These are phyloP conservation scores for Ptychobarbus kaznakovi DNA, from an alignment of 2,797 vertebrate species.

Conservation along the genomic window DNA sequence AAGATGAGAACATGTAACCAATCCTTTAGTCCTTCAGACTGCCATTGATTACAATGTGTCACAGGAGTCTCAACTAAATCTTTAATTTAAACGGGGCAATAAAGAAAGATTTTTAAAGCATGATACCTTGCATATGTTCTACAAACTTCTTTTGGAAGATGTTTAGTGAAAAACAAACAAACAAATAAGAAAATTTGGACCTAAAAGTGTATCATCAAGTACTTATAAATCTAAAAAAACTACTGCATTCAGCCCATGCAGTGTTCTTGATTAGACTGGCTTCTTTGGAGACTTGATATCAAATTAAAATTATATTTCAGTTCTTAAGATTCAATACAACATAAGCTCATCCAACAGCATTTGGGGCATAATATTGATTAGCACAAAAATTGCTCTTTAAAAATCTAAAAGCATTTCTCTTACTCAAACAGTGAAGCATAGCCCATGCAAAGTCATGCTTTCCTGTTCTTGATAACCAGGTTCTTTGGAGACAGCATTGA, in stretches of 20 bases:
- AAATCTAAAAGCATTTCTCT: background rate
- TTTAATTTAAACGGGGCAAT: background rate
- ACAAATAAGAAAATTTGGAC: too few species aligned
- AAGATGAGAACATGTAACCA: conserved; percentile 11
- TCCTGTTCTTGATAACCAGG: too few species aligned
- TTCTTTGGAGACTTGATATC: background rate
- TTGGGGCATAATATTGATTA: background rate
- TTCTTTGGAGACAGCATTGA: too few species aligned
- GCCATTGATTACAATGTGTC: background rate
- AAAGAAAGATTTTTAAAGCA: background rate
- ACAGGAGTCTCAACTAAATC: background rate
- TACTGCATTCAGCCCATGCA: background rate
- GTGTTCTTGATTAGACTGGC: too few species aligned
- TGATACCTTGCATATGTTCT: background rate
- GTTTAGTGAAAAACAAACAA: background rate
- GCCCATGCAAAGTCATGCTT: too few species aligned
- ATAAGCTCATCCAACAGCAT: background rate
- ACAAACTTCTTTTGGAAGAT: background rate
- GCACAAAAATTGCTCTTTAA: background rate
- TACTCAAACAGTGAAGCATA: background rate
- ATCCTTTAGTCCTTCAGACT: conserved; percentile 6
- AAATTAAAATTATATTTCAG: background rate
- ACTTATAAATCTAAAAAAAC: background rate
- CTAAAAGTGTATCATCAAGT: background rate
- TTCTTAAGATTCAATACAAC: background rate